phyloP scores from a whole-genome alignment of 1,140 invertebrate species.

The Drosophila neocordata region DNA sequence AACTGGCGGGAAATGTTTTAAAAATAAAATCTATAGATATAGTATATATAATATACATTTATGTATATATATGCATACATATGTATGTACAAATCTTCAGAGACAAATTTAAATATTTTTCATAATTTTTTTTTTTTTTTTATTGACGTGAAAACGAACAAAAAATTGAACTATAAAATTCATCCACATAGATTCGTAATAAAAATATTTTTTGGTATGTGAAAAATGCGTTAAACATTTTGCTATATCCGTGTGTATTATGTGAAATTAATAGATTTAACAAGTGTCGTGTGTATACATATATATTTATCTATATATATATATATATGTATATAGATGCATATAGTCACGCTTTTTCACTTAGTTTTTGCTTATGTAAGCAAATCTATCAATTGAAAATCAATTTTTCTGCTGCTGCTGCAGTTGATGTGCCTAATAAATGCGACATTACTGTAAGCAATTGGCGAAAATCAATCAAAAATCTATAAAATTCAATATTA shows the following conservation, averaged over 20 bases:
- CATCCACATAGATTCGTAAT: conserved; percentile 34
- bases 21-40: conserved; percentile 59
- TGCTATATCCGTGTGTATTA: conserved; percentile 34
- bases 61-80: not conserved
- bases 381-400: conserved; percentile 46
- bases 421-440: not conserved
- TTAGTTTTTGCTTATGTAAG: conserved; percentile 53
- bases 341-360: conserved; percentile 17
- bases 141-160: conserved; percentile 49
- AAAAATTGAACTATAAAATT: conserved; percentile 49
- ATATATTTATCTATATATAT: too few species aligned
- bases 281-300: conserved; percentile 28
- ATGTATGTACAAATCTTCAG: not conserved
- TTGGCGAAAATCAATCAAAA: conserved; percentile 68
- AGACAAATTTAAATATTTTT: conserved; percentile 9
- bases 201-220: conserved; percentile 55
- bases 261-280: conserved; percentile 47
- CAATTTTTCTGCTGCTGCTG: conserved; percentile 35
- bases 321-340: conserved; percentile 3
- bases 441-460: conserved; percentile 46
- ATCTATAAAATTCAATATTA: conserved; percentile 26
- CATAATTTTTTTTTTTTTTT: conserved; percentile 30
- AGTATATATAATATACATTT: conserved; percentile 42
- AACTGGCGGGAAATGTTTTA: conserved; percentile 60
- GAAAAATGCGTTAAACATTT: conserved; percentile 71